phyloP scores from a whole-genome alignment of 1,140 invertebrate genomes.

The Geopemphigus sp. region DNA sequence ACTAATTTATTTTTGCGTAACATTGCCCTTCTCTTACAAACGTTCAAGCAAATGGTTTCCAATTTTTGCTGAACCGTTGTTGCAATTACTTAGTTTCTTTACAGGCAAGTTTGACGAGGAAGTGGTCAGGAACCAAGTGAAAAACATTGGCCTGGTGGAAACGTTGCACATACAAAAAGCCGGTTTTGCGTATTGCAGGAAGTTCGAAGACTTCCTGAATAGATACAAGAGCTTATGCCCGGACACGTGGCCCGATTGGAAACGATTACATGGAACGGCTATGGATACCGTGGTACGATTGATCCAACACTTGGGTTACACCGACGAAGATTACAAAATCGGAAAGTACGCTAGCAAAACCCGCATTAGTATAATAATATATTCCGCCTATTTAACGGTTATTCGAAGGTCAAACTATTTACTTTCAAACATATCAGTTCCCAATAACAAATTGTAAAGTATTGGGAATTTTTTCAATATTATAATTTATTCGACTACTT shows the following conservation, averaged over 20 bases:
- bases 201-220: slow-evolving; percentile 66
- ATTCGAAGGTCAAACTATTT: too few species aligned
- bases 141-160: slow-evolving; percentile 60
- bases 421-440: too few species aligned
- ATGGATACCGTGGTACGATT: background rate
- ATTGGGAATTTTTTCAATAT: too few species aligned
- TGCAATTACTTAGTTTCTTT: too few species aligned
- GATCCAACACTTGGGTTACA: slow-evolving; percentile 1
- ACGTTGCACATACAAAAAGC: slow-evolving; percentile 65
- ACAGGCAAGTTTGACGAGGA: slow-evolving; percentile 26
- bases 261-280: background rate
- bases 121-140: slow-evolving; percentile 33
- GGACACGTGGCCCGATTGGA: slow-evolving; percentile 71
- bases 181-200: slow-evolving; percentile 66
- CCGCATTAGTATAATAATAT: background rate
- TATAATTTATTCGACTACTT: too few species aligned
- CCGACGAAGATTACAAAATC: slow-evolving; percentile 23
- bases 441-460: too few species aligned
- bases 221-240: slow-evolving; percentile 72
- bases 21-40: too few species aligned
- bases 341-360: background rate
- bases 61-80: too few species aligned
- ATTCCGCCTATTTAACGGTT: background rate
- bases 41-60: too few species aligned
- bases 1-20: too few species aligned